Base-by-base conservation (phyloP, 1,140 invertebrate species). In the Anthonomus grandis region DNA sequence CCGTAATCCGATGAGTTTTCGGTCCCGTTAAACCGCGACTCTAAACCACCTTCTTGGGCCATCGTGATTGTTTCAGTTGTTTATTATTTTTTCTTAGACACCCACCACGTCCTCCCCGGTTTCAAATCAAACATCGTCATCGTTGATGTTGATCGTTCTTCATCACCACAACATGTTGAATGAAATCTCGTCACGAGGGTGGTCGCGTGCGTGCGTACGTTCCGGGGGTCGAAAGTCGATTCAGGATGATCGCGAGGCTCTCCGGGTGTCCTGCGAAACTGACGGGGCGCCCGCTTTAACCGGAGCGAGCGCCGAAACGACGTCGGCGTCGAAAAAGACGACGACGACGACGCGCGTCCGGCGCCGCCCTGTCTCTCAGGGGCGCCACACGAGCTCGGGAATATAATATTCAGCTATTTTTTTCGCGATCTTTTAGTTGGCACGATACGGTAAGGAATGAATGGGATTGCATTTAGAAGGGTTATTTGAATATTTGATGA, bases 361-460 rank as follows among this genome's bases (percentile, higher is more conserved):
- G 57, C 61, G 61, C 61, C 61, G 61, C 61, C 61, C 57, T 52
- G 61, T 63, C 61, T 63, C 51, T 46, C 56, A 58, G 56, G 38
- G 56, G 56, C 56, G 48, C 50, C 55, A 19, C 52, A 41, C n/a
- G n/a, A n/a, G n/a, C n/a, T 41, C 27, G n/a, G 6, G 36, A 57
- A 46, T 46, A 57, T 57, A 37, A 45, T 25, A 25, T 18, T 17
- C 13, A 39, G 27, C 8, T 21, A 17, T 5, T 19, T 45, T 12
- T 8, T 8, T 45, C 12, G 9, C 21, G 27, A 47, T 38, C 42
- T 17, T 18, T 17, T 42, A n/a, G 22, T 13, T 41, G 13, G 5
- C 31, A 19, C 36, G 19, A 23, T 53, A 9, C 49, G n/a, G 27
- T n/a, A 31, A 31, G 24, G 51, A 53, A 53, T 44, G 44, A 53